These are phyloP conservation scores for Mirza zaza DNA, from an alignment of 2,113 vertebrate genomes.

Conservation along the genomic window DNA sequence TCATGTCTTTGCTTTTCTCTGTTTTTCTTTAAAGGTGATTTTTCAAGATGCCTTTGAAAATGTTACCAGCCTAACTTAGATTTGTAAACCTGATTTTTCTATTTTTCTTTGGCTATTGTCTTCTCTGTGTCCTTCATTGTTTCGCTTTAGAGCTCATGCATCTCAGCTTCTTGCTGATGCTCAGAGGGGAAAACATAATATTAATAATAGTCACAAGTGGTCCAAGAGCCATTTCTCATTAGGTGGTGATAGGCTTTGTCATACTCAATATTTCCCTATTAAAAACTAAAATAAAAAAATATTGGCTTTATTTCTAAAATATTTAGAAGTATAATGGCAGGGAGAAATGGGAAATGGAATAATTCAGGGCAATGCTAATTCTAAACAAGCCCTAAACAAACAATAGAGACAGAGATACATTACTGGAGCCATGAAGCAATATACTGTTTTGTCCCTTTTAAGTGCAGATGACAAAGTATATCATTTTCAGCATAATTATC, in stretches of 20 bases:
- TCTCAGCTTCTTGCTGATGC: constrained; percentile 21
- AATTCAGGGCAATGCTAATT: constrained; percentile 33
- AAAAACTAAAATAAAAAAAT: background rate
- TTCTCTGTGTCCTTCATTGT: background rate
- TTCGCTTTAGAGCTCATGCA: constrained; percentile 3
- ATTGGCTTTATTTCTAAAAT: constrained; percentile 47
- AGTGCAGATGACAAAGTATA: constrained; percentile 15
- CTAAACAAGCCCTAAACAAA: constrained; percentile 43
- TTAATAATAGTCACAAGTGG: constrained; percentile 56
- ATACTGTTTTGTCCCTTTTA: constrained; percentile 45
- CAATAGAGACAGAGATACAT: constrained; percentile 38
- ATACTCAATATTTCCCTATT: constrained; percentile 34
- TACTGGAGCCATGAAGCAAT: constrained; percentile 19
- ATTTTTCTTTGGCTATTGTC: constrained; percentile 33
- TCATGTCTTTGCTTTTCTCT: background rate
- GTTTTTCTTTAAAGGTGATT: constrained; percentile 25
- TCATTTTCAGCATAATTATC: constrained; percentile 43
- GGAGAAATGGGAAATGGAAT: constrained; percentile 41
- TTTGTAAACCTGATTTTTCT: background rate
- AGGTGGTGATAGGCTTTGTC: constrained; percentile 23
- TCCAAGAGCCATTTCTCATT: constrained; percentile 55
- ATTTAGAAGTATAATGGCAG: constrained; percentile 45
- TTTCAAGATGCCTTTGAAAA: constrained; percentile 42
- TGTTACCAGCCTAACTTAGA: constrained; percentile 16
- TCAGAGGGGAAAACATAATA: constrained; percentile 10